These are phyloP conservation scores for Heterodera filipjevi DNA, from an alignment of 2,888 invertebrate genomes.

Conservation along the genomic window DNA sequence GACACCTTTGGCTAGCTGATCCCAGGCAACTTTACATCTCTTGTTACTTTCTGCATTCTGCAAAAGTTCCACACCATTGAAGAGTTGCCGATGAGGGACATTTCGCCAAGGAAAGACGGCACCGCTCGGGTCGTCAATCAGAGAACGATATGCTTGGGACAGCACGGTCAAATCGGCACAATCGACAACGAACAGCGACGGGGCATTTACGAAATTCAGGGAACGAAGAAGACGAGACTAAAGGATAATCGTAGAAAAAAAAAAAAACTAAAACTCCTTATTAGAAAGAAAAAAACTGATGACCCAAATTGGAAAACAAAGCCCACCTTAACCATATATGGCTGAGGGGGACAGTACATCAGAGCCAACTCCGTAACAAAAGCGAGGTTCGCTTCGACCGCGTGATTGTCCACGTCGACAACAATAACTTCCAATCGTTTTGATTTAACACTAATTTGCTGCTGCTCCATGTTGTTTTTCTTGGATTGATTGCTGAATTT, in stretches of 20 bases:
- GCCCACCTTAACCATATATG: slow-evolving; percentile 40
- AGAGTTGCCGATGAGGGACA: slow-evolving; percentile 34
- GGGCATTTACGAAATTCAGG: slow-evolving; percentile 42
- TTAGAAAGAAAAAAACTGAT: too few species aligned
- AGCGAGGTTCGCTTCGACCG: slow-evolving; percentile 25
- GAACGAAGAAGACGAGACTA: slow-evolving; percentile 46
- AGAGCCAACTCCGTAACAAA: slow-evolving; percentile 36
- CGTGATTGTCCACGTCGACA: slow-evolving; percentile 38
- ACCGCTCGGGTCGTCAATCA: slow-evolving; percentile 47
- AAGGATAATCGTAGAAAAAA: too few species aligned
- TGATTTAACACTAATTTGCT: neutral
- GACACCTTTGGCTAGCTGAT: slow-evolving; percentile 65
- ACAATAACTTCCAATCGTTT: slow-evolving; percentile 42
- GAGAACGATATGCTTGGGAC: slow-evolving; percentile 24
- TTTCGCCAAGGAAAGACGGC: slow-evolving; percentile 47
- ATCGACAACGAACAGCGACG: slow-evolving; percentile 50
- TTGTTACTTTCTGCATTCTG: slow-evolving; percentile 28
- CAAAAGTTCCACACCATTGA: slow-evolving; percentile 35
- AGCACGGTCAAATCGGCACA: slow-evolving; percentile 36
- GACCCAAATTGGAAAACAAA: slow-evolving; percentile 7
- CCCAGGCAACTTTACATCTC: slow-evolving; percentile 31
- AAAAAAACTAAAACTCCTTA: too few species aligned
- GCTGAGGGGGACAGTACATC: slow-evolving; percentile 35
- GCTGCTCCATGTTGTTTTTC: slow-evolving; percentile 18
- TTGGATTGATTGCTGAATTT: slow-evolving; percentile 39